Evolutionary conservation across 2,113 vertebrate species (phyloP), one percentile per base, ranked within the genome.

Genomic region (Lepus europaeus): DNA sequence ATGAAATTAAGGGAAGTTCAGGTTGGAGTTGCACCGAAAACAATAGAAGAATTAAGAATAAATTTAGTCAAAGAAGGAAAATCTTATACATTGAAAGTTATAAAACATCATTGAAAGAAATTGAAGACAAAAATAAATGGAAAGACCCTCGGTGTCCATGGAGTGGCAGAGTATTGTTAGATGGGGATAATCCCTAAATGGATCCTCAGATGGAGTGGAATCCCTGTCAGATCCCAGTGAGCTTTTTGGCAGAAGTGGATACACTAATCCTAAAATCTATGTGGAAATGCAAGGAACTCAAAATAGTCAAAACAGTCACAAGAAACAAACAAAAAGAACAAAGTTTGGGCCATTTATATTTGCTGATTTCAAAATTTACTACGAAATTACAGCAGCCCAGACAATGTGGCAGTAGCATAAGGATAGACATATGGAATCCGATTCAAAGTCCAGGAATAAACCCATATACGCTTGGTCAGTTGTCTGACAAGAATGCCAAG

Each of bases 1-100:
- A 69, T 82, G 33, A 95, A 79, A 69, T 74, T 73, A 63, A 49
- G 51, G 61, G 64, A 70, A 29, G 3, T 61, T 85, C 25, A 33
- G 63, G 19, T 33, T 89, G 61, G 5, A 61, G 23, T 72, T 17
- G n/a, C 36, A 49, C 88, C 29, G n/a, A 80, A 90, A 93, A 39
- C n/a, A 89, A 82, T 82, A 68, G 59, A 68, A 82, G 39, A 83
- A n/a, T 93, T 85, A 72, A 25, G 14, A 78, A 90, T 87, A 81
- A 63, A 70, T 79, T 74, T 92, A 84, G 88, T 5, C 22, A 73
- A 89, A 49, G 53, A 92, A 92, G 56, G 14, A 59, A 59, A 59
- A 59, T 17, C 20, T 69, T 45, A 14, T 36, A 68, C 56, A 56
- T 5, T 70, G 63, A 77, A 95, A 96, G 92, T 33, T 45, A 70